Evolutionary conservation across 2,797 vertebrate genomes (phyloP), one percentile per base, ranked within the genome.

Genomic region (Bovichtus diacanthus): DNA sequence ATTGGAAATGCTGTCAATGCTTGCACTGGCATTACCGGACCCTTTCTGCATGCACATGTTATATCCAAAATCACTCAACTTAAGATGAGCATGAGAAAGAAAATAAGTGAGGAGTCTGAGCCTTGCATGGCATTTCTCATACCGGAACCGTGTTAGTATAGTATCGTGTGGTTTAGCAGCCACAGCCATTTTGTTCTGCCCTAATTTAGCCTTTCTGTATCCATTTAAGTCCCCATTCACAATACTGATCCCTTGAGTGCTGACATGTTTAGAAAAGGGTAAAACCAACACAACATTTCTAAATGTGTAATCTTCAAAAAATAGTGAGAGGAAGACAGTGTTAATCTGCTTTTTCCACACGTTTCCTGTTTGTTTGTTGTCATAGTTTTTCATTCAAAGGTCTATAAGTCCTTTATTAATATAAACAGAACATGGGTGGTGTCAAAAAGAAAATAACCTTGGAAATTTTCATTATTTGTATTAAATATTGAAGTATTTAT

Each of bases 141-240:
- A 74, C 65, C 10, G 5, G 53, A 83, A 74, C 72, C 19, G 13
- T 65, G 78, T 77, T 74, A 66, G 67, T 71, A 58, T 19, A 67
- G 23, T 29, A 13, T 66, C 64, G 72, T 88, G 80, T 81, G 76
- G 86, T 78, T 88, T 65, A 76, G 73, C 53, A 53, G 58, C 81
- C 82, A 56, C 84, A 81, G 76, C 71, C 79, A 68, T 90, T 86
- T 81, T 76, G 53, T 75, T 86, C 59, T 59, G 59, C 56, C 74
- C 73, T 78, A 69, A 78, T 87, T 84, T 82, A 79, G 76, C 65
- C 44, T 72, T 49, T 86, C 70, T 83, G 49, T 55, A 47, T 85
- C 59, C 62, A 54, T 79, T 80, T 81, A 76, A 46, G 71, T 79
- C 64, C 41, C 41, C 61, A 67, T 70, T 89, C 23, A 70, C 61